Evolutionary conservation across 2,797 vertebrate species (phyloP).

Genomic region (Acanthurus tractus): DNA sequence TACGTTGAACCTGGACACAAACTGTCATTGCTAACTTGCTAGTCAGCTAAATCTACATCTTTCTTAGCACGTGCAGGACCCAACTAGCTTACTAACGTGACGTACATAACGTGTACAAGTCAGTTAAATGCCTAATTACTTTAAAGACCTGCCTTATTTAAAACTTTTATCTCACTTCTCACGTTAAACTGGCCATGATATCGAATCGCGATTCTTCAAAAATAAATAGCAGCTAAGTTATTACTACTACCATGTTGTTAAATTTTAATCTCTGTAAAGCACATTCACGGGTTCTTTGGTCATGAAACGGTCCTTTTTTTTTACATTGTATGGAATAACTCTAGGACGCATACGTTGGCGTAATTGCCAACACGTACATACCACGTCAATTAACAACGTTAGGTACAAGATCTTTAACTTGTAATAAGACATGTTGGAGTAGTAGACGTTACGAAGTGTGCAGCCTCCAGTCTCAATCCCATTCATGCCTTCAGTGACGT

Average conservation of each 20-base stretch:
- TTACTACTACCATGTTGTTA: not conserved
- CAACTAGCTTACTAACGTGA: not conserved
- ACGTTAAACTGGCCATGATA: not conserved
- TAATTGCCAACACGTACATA: not conserved
- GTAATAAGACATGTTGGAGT: too few relatives aligned
- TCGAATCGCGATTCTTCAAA: not conserved
- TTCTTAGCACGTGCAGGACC: conserved; percentile 26
- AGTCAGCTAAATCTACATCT: not conserved
- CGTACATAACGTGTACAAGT: not conserved
- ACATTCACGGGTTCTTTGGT: not conserved
- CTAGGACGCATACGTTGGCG: not conserved
- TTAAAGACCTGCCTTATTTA: not conserved
- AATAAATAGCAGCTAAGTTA: not conserved
- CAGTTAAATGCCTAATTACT: not conserved
- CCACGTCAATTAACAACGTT: too few relatives aligned
- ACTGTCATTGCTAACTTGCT: not conserved
- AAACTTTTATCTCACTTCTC: too few relatives aligned
- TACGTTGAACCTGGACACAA: not conserved
- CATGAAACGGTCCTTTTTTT: too few relatives aligned
- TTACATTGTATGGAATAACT: not conserved
- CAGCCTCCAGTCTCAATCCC: too few relatives aligned
- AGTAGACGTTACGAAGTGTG: too few relatives aligned
- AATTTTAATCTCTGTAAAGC: not conserved
- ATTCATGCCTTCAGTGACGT: not conserved
- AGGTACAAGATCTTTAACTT: too few relatives aligned